These are phyloP conservation scores for Lytechinus pictus DNA, from an alignment of 35 echinoderm and acorn worm genomes.

Conservation along the genomic window DNA sequence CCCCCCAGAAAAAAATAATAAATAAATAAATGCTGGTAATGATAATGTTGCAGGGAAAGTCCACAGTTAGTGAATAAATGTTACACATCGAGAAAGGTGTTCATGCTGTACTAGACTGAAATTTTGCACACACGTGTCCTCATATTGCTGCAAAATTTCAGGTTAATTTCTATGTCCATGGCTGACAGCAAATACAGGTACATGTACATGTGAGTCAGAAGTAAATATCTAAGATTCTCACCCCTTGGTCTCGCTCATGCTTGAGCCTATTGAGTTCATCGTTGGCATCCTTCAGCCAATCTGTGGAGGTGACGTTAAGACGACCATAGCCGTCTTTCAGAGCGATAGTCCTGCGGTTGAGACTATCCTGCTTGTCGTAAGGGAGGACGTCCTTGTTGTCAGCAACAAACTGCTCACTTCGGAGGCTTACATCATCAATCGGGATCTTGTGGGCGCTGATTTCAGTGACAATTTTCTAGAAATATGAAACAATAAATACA, in stretches of 20 bases:
- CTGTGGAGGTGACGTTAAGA: conserved; percentile 62
- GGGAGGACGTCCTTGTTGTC: conserved; percentile 86
- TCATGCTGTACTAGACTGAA: too few relatives aligned
- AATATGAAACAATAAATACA: not conserved
- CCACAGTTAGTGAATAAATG: too few relatives aligned
- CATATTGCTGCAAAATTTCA: too few relatives aligned
- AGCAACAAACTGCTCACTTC: conserved; percentile 79
- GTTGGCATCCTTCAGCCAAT: conserved; percentile 76
- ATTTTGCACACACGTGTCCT: too few relatives aligned
- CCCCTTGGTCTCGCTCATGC: conserved; percentile 76
- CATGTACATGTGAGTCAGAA: too few relatives aligned
- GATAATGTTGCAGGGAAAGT: too few relatives aligned
- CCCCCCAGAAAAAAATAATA: too few relatives aligned
- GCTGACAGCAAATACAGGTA: too few relatives aligned
- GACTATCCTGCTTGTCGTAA: conserved; percentile 76
- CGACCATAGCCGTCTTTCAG: conserved; percentile 76
- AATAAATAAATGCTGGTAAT: too few relatives aligned
- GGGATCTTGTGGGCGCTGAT: conserved; percentile 81
- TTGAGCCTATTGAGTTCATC: conserved; percentile 74
- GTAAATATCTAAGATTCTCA: not conserved
- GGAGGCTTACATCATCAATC: conserved; percentile 71
- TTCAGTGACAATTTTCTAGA: conserved; percentile 74
- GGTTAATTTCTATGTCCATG: too few relatives aligned
- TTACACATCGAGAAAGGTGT: too few relatives aligned
- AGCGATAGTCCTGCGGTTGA: conserved; percentile 59